Percentiles rank a stretch among this genome's conserved stretches.
Conservation (phyloP, 2,113 vertebrate genomes). For the Halcyon senegalensis region DNA sequence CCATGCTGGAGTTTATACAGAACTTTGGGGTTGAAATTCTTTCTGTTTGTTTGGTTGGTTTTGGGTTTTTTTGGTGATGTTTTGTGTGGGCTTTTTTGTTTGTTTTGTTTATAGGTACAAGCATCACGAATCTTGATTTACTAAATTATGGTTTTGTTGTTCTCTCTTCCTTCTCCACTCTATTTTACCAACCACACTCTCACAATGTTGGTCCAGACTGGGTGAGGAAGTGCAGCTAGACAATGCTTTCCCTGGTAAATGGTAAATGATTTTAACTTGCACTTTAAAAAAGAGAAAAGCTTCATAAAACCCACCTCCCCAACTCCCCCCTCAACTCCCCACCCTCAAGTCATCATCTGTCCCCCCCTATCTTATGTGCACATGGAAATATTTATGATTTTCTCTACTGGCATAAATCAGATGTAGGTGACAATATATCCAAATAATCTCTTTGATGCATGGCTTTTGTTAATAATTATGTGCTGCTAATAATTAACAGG, state of each 20-base stretch:
- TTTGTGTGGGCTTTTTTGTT: background rate
- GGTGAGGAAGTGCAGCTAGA: background rate
- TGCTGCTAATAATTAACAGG: conserved; percentile 72
- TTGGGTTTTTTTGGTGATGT: background rate
- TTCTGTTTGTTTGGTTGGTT: background rate
- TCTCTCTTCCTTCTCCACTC: fast-evolving
- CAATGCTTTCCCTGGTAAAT: background rate
- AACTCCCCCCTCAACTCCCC: background rate
- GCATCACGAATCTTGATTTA: background rate
- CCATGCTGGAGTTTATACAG: background rate
- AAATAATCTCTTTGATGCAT: conserved; percentile 64
- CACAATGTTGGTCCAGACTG: background rate
- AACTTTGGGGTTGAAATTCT: background rate
- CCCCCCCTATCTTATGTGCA: background rate
- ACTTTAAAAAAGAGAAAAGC: background rate
- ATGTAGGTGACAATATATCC: conserved; percentile 61
- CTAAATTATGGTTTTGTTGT: background rate
- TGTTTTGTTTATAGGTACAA: background rate
- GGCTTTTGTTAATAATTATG: conserved; percentile 67
- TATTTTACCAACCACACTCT: background rate
- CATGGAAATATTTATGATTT: conserved; percentile 23
- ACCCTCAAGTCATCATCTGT: background rate
- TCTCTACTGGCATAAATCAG: conserved; percentile 42
- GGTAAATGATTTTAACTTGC: background rate
- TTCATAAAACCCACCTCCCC: background rate